Conservation (phyloP, 1,140 invertebrate species). For the Chironomus striatipennis region DNA sequence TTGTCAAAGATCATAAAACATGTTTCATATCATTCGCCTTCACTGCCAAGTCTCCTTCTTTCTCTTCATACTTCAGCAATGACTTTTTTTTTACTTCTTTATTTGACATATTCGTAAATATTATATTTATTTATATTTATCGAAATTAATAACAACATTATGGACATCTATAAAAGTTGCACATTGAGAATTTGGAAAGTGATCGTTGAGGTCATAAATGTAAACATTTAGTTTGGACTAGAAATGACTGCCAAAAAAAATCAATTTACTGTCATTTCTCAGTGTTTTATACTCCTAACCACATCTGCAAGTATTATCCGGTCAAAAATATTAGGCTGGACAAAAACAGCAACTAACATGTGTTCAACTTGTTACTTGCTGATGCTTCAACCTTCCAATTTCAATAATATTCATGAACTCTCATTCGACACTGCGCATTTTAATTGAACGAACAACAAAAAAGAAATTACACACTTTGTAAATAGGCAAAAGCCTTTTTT, state of each 20-base stretch:
- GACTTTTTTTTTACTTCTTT: too few relatives aligned
- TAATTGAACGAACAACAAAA: not conserved
- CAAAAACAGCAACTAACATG: not conserved
- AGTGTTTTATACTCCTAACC: not conserved
- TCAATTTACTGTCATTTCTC: not conserved
- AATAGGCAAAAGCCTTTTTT: not conserved
- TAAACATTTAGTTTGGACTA: not conserved
- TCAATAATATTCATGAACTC: not conserved
- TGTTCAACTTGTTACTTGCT: not conserved
- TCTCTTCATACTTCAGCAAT: not conserved
- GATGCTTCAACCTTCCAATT: not conserved
- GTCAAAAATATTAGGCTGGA: not conserved
- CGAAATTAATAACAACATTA: not conserved
- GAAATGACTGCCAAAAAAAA: not conserved
- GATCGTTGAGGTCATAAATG: not conserved
- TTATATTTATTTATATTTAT: not conserved
- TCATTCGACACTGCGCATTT: not conserved
- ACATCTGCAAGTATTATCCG: not conserved
- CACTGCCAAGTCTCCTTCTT: not conserved
- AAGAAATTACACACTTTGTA: not conserved
- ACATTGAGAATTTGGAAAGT: not conserved
- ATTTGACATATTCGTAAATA: not conserved
- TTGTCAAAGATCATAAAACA: constrained; percentile 13
- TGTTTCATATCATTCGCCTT: not conserved
- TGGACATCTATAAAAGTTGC: not conserved